These are phyloP conservation scores for Betta splendens DNA, from an alignment of 2,797 vertebrate species.

Conservation along the genomic window DNA sequence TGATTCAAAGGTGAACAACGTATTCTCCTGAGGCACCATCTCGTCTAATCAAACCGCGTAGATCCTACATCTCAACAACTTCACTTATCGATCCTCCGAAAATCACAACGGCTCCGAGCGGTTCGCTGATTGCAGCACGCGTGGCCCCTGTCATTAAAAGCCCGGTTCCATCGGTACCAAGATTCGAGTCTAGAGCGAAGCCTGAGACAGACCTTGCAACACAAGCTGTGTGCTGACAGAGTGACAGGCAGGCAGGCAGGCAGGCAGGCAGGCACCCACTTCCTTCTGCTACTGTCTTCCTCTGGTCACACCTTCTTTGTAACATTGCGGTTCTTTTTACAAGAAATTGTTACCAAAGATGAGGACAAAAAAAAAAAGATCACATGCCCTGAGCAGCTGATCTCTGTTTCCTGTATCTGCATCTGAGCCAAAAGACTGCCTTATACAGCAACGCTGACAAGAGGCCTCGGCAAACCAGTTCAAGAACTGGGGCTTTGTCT, in stretches of 20 bases:
- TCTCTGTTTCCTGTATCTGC: conserved; percentile 81
- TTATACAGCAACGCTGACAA: conserved; percentile 70
- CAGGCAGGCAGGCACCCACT: conserved; percentile 71
- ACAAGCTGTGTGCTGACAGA: conserved; percentile 65
- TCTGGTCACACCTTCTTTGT: conserved; percentile 75
- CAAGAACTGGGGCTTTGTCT: conserved; percentile 60
- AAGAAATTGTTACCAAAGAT: conserved; percentile 81
- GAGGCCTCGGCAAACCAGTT: conserved; percentile 57
- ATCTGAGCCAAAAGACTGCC: conserved; percentile 75
- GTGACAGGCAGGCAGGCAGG: conserved; percentile 48
- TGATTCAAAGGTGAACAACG: conserved; percentile 2
- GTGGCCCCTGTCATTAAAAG: conserved; percentile 34
- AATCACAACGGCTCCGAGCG: conserved; percentile 7
- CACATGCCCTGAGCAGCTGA: conserved; percentile 80
- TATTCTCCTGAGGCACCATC: background rate
- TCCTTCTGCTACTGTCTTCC: conserved; percentile 77
- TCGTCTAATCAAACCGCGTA: background rate
- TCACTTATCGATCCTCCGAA: conserved; percentile 17
- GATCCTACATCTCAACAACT: background rate
- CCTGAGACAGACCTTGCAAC: conserved; percentile 70
- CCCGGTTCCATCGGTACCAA: conserved; percentile 15
- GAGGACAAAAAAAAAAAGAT: conserved; percentile 69
- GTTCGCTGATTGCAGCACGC: conserved; percentile 15
- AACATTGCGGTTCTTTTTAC: conserved; percentile 79
- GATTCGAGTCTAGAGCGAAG: conserved; percentile 7